phyloP scores from a whole-genome alignment of 2,797 vertebrate species.

The Phrynocephalus guinanensis region DNA sequence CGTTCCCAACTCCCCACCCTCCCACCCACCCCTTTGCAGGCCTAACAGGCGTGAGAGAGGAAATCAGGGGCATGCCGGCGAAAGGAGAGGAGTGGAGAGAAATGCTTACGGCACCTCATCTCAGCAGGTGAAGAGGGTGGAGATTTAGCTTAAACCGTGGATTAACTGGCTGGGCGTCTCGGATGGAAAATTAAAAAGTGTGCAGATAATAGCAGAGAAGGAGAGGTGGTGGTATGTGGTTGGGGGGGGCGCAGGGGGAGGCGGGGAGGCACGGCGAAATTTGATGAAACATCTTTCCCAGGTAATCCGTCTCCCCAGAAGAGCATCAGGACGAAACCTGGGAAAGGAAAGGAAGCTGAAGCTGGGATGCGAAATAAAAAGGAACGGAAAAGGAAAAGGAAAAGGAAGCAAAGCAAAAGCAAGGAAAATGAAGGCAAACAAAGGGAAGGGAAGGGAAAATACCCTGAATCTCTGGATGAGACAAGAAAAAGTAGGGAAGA shows the following conservation, averaged over 20 bases:
- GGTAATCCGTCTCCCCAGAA: slow-evolving; percentile 28
- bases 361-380: neutral
- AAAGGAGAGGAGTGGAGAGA: accelerated
- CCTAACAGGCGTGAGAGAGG: neutral
- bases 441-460: neutral
- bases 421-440: neutral
- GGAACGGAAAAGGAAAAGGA: neutral
- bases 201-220: slow-evolving; percentile 21
- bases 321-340: slow-evolving; percentile 4
- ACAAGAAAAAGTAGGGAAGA: no score
- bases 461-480: neutral
- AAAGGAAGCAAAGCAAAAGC: no score
- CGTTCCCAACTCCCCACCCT: accelerated
- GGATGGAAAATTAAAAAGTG: slow-evolving; percentile 4
- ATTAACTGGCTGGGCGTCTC: neutral
- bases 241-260: neutral
- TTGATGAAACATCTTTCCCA: neutral
- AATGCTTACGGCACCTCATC: neutral
- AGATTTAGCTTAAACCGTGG: slow-evolving; percentile 12
- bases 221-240: accelerated
- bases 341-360: neutral
- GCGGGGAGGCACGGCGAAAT: accelerated
- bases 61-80: neutral
- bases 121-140: neutral
- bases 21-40: accelerated